Percentiles rank a stretch among this genome's conserved stretches.
These are phyloP conservation scores for Promerops cafer DNA, from an alignment of 2,113 vertebrate genomes.

Conservation along the genomic window DNA sequence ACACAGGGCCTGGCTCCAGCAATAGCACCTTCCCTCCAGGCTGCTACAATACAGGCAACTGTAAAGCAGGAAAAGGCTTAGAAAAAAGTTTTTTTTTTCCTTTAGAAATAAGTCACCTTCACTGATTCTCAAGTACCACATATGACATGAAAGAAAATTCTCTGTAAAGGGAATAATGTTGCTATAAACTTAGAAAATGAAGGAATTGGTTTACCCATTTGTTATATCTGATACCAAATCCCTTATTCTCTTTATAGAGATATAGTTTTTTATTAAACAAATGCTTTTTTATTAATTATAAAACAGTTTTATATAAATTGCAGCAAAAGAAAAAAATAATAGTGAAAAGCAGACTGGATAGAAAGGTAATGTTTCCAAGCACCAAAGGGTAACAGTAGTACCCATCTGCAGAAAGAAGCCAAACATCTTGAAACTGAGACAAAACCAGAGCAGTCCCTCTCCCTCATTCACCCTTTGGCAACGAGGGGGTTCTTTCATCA, in stretches of 20 bases:
- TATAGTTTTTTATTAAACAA: neutral
- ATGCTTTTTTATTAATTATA: neutral
- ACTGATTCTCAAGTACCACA: neutral
- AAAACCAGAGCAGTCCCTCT: neutral
- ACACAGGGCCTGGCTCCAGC: neutral
- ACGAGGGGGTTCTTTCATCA: accelerated
- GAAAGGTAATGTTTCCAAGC: neutral
- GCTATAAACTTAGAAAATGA: neutral
- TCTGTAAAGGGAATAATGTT: neutral
- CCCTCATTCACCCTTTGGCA: neutral
- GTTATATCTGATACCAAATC: neutral
- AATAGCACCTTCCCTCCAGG: neutral
- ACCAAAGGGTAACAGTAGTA: neutral
- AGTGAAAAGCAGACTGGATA: neutral
- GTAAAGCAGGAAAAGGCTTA: neutral
- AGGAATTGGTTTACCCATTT: neutral
- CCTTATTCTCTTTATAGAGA: neutral
- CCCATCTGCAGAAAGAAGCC: neutral
- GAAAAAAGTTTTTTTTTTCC: neutral
- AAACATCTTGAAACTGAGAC: neutral
- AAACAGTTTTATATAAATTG: neutral
- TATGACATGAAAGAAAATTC: neutral
- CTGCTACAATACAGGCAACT: neutral
- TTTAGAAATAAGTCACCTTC: neutral
- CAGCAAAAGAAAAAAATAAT: neutral